A percentile compares a stretch with the other conserved stretches of the same genome.
phyloP scores from a whole-genome alignment of 2,888 invertebrate genomes.

The Xestoiulus laeticollis region DNA sequence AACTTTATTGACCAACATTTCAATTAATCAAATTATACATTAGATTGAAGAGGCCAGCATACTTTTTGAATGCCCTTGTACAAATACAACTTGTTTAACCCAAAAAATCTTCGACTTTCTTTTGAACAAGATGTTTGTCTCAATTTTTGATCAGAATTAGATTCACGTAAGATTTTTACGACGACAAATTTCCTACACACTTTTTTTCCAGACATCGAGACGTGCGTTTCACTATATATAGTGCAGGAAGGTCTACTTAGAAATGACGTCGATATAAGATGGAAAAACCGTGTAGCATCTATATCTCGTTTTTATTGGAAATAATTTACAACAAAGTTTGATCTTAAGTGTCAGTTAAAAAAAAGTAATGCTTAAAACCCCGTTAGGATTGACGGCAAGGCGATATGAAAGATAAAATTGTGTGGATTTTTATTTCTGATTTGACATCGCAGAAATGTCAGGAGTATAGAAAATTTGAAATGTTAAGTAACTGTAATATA shows the following conservation, averaged over 20 bases:
- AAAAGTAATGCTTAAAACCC: no score
- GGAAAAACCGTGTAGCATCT: background rate
- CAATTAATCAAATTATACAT: background rate
- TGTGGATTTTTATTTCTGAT: no score
- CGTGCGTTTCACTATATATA: background rate
- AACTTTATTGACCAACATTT: background rate
- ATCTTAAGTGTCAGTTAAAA: background rate
- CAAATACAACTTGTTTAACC: no score
- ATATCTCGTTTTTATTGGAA: background rate
- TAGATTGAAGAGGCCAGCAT: no score
- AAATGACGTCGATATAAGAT: background rate
- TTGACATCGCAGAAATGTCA: no score
- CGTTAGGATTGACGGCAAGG: background rate
- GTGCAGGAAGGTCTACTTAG: background rate
- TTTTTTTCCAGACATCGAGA: background rate
- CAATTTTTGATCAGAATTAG: background rate
- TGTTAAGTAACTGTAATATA: no score
- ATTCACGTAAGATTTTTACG: conserved; percentile 26
- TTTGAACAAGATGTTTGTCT: background rate
- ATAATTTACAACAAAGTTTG: background rate
- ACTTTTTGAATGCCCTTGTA: no score
- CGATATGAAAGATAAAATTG: background rate
- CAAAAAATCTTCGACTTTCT: background rate
- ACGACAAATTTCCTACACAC: background rate
- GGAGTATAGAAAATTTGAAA: no score